Conservation (phyloP, 2,888 invertebrate species). For the Drosophila cyrtoloma region DNA sequence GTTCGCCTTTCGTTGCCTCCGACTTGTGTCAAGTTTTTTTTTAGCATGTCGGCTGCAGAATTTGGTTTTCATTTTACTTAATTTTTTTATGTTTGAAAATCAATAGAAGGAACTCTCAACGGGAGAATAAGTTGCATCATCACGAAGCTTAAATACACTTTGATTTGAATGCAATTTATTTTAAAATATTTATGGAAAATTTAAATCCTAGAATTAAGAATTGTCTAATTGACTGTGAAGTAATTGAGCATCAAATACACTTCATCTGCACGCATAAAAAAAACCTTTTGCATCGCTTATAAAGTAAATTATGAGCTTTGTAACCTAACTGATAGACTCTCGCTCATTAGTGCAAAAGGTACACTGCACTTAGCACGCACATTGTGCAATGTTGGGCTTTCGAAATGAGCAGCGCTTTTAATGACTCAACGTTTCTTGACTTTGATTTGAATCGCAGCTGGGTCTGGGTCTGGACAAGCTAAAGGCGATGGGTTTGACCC, state of each 20-base stretch:
- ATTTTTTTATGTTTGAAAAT: constrained; percentile 11
- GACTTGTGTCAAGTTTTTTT: constrained; percentile 33
- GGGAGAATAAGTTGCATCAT: background rate
- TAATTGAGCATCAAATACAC: background rate
- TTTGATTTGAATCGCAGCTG: constrained; percentile 66
- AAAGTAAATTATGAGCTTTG: background rate
- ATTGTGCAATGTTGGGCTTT: constrained; percentile 30
- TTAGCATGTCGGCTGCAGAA: constrained; percentile 25
- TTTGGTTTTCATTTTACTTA: constrained; percentile 22
- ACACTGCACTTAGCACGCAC: constrained; percentile 36
- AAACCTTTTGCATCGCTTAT: background rate
- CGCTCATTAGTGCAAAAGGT: background rate
- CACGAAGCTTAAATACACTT: constrained; percentile 2
- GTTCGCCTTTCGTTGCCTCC: constrained; percentile 18
- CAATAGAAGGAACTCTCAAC: constrained; percentile 6
- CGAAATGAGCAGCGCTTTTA: constrained; percentile 62
- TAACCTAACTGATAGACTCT: background rate
- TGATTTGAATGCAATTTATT: background rate
- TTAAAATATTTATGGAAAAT: background rate
- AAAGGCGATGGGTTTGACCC: constrained; percentile 29
- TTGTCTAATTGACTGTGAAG: background rate
- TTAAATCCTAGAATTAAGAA: background rate
- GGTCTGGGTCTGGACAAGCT: constrained; percentile 5
- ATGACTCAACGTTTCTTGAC: constrained; percentile 76
- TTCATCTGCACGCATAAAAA: background rate